Evolutionary conservation across 2,888 invertebrate species (phyloP), one percentile per base, ranked within the genome.

Genomic region (Blastobasis adustella): DNA sequence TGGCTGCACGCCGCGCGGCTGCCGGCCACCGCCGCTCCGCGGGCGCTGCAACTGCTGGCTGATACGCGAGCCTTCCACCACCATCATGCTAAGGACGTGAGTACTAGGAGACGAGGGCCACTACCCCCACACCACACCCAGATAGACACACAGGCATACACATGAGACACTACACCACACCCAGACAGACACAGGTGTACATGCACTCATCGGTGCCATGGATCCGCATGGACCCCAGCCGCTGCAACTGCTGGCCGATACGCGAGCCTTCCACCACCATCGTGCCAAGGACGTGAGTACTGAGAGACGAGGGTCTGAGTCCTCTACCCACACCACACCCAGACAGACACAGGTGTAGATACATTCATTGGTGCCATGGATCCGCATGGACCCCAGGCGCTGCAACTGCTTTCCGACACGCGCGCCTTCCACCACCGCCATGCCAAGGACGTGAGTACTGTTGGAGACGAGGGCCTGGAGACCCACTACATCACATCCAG

Each of bases 341-440:
- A 40, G 7, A 40, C 40, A 40, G 7, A 40, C 40, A 40, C 40
- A n/a, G n/a, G n/a, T n/a, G n/a, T n/a, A n/a, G n/a, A n/a, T n/a
- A 40, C 40, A 40, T 4, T 8, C 40, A 40, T 9, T 2, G 7
- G 9, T 9, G 40, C 40, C 40, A 23, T 23, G 23, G 23, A n/a
- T n/a, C n/a, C n/a, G n/a, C n/a, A n/a, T n/a, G n/a, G n/a, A n/a
- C 91, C 93, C 63, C 86, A 93, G 23, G 94, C 95, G 10, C 89
- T 93, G 50, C 90, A 91, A 52, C 90, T 95, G 56, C 92, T 94
- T 56, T 93, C 95, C 49, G 90, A 92, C 49, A 94, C 96, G 8
- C 86, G 95, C 52, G 94, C 94, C 67, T 97, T 98, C 87, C 98
- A 97, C 80, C 91, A 93, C 45, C 92, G 94, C 57, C 97, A 96